Conservation (phyloP, 92 coral and sea anemone species). For the Hydrozoanthus gracilis region DNA sequence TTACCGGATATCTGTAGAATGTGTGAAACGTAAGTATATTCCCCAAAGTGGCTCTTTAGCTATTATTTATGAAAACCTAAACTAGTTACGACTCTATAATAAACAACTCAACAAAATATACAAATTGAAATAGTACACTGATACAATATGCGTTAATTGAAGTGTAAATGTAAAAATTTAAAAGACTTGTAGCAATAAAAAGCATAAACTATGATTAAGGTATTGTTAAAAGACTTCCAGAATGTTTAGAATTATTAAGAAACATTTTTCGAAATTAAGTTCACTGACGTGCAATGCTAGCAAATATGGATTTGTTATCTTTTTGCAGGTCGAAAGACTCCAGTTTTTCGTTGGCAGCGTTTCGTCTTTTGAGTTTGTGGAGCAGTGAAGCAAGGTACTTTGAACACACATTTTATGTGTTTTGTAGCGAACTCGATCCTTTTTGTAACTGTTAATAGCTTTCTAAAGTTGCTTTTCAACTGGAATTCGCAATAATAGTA, state of each 20-base stretch:
- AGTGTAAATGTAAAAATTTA: too few relatives aligned
- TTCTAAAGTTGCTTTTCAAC: neutral
- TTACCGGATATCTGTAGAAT: slow-evolving; percentile 79
- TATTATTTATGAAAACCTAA: too few relatives aligned
- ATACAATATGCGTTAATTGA: too few relatives aligned
- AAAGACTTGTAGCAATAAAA: too few relatives aligned
- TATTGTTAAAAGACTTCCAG: too few relatives aligned
- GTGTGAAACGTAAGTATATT: slow-evolving; percentile 73
- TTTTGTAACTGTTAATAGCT: too few relatives aligned
- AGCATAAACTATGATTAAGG: too few relatives aligned
- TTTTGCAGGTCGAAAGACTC: slow-evolving; percentile 80
- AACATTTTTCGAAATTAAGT: too few relatives aligned
- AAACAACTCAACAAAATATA: too few relatives aligned
- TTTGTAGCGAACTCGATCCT: neutral
- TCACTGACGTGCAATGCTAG: neutral
- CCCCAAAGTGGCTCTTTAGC: neutral
- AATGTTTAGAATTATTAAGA: too few relatives aligned
- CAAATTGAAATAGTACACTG: too few relatives aligned
- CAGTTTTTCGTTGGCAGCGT: slow-evolving; percentile 73
- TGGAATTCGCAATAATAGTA: neutral
- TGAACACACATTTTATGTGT: neutral
- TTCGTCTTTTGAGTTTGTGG: slow-evolving; percentile 84
- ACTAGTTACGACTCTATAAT: too few relatives aligned
- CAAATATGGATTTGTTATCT: neutral
- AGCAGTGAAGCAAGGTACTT: slow-evolving; percentile 79